These are phyloP conservation scores for Hypsibius dujardini DNA, from an alignment of 1,140 invertebrate species.

Conservation along the genomic window DNA sequence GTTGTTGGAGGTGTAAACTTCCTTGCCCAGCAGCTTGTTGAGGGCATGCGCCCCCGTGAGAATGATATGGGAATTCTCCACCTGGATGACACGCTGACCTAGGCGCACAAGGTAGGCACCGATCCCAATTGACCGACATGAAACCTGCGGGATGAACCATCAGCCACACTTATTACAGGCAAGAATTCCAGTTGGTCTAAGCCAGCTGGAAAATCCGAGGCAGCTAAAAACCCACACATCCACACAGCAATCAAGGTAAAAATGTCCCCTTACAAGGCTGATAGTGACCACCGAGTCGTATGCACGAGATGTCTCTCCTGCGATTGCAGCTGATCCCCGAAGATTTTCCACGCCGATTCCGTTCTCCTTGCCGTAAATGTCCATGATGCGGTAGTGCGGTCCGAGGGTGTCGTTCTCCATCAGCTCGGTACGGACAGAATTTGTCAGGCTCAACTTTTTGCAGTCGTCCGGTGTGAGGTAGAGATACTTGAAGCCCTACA, in stretches of 20 bases:
- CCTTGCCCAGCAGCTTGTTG: slow-evolving; percentile 73
- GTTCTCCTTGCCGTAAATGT: slow-evolving; percentile 72
- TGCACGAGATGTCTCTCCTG: slow-evolving; percentile 85
- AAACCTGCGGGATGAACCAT: slow-evolving; percentile 49
- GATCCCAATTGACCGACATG: slow-evolving; percentile 93
- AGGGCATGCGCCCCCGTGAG: slow-evolving; percentile 85
- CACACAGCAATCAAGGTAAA: too few species aligned
- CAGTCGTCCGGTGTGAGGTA: slow-evolving; percentile 85
- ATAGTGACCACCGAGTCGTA: slow-evolving; percentile 88
- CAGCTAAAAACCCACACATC: slow-evolving; percentile 20
- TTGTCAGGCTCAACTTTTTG: slow-evolving; percentile 56
- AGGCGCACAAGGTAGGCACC: slow-evolving; percentile 85
- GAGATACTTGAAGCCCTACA: slow-evolving; percentile 75
- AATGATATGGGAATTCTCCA: slow-evolving; percentile 96
- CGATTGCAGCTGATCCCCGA: slow-evolving; percentile 84
- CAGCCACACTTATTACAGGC: too few species aligned
- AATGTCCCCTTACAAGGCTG: too few species aligned
- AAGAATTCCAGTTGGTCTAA: slow-evolving; percentile 9
- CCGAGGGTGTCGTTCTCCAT: slow-evolving; percentile 73
- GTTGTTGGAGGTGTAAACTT: slow-evolving; percentile 96
- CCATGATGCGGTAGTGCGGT: slow-evolving; percentile 77
- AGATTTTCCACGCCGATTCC: slow-evolving; percentile 91
- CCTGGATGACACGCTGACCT: slow-evolving; percentile 84
- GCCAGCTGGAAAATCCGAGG: neutral
- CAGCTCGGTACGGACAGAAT: slow-evolving; percentile 65